Evolutionary conservation across 2,797 vertebrate species (phyloP).

Genomic region (Cyclopterus lumpus): DNA sequence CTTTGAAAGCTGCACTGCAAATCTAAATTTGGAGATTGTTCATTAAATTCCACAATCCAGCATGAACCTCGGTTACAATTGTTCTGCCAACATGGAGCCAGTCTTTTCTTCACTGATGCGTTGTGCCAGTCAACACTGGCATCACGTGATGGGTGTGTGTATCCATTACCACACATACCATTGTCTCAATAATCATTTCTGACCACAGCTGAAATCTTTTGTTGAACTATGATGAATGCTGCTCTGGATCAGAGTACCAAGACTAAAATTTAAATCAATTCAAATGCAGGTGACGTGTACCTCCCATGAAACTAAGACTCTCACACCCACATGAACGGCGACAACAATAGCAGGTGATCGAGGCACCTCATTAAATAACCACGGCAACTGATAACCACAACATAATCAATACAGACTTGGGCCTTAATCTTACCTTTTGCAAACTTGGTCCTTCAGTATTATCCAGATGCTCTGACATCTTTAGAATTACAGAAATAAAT

Average conservation of each 20-base stretch:
- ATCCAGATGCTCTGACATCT: neutral
- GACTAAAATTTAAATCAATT: neutral
- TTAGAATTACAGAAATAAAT: neutral
- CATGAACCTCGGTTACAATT: neutral
- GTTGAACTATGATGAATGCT: neutral
- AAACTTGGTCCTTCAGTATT: neutral
- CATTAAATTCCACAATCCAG: neutral
- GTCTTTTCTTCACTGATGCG: neutral
- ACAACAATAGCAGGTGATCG: neutral
- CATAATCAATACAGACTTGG: neutral
- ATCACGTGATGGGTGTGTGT: neutral
- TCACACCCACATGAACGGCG: neutral
- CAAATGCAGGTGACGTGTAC: neutral
- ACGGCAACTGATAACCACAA: neutral
- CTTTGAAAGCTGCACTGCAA: neutral
- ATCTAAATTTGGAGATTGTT: neutral
- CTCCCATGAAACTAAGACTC: neutral
- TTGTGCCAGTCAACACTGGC: neutral
- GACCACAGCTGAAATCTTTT: neutral
- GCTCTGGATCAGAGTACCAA: neutral
- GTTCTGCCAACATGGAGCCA: neutral
- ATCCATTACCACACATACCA: neutral
- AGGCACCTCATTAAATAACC: neutral
- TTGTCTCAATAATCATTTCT: neutral
- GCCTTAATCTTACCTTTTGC: neutral